A percentile compares a stretch with the other conserved stretches of the same genome.
Conservation (phyloP, 2,797 vertebrate species). For the Gallinago solitaria region DNA sequence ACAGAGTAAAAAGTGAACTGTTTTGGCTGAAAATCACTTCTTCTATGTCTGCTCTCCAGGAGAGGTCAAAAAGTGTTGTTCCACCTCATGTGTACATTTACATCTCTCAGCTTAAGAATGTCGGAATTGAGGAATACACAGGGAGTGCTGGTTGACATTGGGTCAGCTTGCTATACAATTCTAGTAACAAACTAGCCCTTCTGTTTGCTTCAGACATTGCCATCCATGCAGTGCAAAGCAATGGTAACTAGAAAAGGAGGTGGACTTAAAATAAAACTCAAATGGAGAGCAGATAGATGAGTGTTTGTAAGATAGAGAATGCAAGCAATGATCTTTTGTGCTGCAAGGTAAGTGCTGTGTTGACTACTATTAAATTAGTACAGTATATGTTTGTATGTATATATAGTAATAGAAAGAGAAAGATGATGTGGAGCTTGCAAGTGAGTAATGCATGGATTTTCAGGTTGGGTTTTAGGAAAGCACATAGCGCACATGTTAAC, state of each 20-base stretch:
- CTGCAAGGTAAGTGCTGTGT: not conserved
- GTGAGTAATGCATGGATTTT: not conserved
- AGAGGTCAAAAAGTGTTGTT: not conserved
- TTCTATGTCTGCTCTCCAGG: not conserved
- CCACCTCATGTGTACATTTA: not conserved
- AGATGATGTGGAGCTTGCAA: not conserved
- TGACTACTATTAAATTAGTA: not conserved
- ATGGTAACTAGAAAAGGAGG: not conserved
- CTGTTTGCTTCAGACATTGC: not conserved
- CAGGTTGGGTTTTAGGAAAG: not conserved
- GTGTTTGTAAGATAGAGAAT: not conserved
- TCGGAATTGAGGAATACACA: not conserved
- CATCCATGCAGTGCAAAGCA: not conserved
- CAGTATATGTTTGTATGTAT: not conserved
- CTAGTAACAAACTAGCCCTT: not conserved
- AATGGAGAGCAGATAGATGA: not conserved
- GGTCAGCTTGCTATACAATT: not conserved
- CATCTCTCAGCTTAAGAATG: not conserved
- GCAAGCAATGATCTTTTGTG: not conserved
- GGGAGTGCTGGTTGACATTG: not conserved
- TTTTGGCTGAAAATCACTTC: slow-evolving; percentile 28
- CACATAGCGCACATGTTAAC: not conserved
- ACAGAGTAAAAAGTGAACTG: not conserved
- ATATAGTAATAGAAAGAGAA: not conserved
- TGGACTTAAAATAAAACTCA: not conserved